Conservation (phyloP, 2,888 invertebrate species). For the Cerastis rubricosa region DNA sequence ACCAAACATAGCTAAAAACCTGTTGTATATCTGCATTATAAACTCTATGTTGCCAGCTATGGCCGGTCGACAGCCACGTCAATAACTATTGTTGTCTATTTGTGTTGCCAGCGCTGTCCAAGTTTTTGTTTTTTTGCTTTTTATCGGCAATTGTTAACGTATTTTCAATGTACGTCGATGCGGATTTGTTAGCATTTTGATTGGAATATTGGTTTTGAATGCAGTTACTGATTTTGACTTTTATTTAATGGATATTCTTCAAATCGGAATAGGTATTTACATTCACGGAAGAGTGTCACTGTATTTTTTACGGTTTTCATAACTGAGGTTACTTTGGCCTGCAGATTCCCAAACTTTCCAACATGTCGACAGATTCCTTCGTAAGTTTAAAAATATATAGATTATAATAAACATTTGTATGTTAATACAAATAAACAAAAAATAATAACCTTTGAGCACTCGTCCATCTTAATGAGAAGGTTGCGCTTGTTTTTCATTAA, state of each 20-base stretch:
- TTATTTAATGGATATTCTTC: background rate
- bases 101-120: conserved; percentile 29
- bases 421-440: too few species aligned
- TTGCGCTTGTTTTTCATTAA: too few species aligned
- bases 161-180: conserved; percentile 10
- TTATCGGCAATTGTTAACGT: conserved; percentile 29
- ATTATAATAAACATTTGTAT: too few species aligned
- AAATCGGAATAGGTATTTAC: too few species aligned
- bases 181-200: conserved; percentile 32
- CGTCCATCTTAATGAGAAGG: too few species aligned
- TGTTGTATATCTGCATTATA: conserved; percentile 23
- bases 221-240: conserved; percentile 3
- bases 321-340: background rate
- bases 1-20: too few species aligned
- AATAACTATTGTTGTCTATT: conserved; percentile 38
- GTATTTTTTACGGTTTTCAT: background rate
- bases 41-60: conserved; percentile 14
- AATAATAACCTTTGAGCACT: too few species aligned
- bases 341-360: too few species aligned
- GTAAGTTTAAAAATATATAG: too few species aligned
- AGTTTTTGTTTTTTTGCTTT: conserved; percentile 21
- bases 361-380: too few species aligned
- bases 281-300: background rate
- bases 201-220: conserved; percentile 15
- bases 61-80: conserved; percentile 21